A percentile compares a stretch with the other conserved stretches of the same genome.
phyloP scores from a whole-genome alignment of 2,797 vertebrate genomes.

The Helarctos malayanus region DNA sequence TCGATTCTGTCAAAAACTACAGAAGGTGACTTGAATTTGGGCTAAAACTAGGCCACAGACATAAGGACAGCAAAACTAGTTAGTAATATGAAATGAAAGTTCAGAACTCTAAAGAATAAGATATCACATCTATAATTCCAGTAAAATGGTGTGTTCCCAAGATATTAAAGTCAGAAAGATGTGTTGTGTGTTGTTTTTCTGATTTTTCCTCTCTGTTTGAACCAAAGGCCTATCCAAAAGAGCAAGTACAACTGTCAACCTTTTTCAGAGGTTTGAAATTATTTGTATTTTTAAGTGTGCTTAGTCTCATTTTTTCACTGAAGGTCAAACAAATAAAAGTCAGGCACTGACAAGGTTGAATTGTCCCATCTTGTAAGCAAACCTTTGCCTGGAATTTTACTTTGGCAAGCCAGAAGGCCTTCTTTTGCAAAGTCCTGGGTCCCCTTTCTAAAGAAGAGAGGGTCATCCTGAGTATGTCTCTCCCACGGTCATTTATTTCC shows the following conservation, averaged over 20 bases:
- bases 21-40: neutral
- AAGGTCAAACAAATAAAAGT: slow-evolving; percentile 77
- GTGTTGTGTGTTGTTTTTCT: slow-evolving; percentile 5
- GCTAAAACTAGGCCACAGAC: slow-evolving; percentile 21
- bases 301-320: slow-evolving; percentile 29
- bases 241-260: slow-evolving; percentile 49
- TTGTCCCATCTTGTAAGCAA: slow-evolving; percentile 67
- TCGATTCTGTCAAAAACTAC: slow-evolving; percentile 26
- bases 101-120: neutral
- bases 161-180: slow-evolving; percentile 41
- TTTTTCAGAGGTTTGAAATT: slow-evolving; percentile 54
- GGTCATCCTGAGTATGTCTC: slow-evolving; percentile 63
- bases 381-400: slow-evolving; percentile 61
- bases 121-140: neutral
- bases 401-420: slow-evolving; percentile 52
- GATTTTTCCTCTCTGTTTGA: slow-evolving; percentile 46
- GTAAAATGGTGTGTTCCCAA: neutral
- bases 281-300: slow-evolving; percentile 62
- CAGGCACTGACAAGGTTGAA: slow-evolving; percentile 52
- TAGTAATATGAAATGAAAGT: slow-evolving; percentile 20
- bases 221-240: slow-evolving; percentile 45
- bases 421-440: slow-evolving; percentile 33
- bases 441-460: slow-evolving; percentile 54
- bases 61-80: slow-evolving; percentile 45
- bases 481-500: slow-evolving; percentile 60